A percentile compares a stretch with the other conserved stretches of the same genome.
These are phyloP conservation scores for Caenorhabditis sp. DNA, from an alignment of 2,888 invertebrate genomes.

Conservation along the genomic window DNA sequence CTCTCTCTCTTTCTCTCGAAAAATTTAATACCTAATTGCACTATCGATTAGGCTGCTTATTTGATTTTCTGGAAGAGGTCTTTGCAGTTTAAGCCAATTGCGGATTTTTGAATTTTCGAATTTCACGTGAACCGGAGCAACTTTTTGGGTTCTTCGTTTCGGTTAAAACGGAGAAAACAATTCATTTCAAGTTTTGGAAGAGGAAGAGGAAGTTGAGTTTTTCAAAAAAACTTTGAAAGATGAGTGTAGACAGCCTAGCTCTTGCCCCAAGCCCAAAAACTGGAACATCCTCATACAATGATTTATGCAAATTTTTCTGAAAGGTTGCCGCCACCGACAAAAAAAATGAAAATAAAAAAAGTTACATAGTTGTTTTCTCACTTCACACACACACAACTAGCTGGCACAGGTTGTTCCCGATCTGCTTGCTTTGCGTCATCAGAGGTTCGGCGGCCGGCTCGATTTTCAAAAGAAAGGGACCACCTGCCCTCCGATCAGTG, in stretches of 20 bases:
- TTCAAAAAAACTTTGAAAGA: background rate
- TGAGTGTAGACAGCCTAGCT: conserved; percentile 1
- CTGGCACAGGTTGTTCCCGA: conserved; percentile 1
- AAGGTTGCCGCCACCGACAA: conserved; percentile 16
- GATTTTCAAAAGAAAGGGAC: conserved; percentile 44
- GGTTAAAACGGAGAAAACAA: background rate
- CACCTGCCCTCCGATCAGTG: conserved; percentile 54
- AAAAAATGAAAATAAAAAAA: conserved; percentile 1
- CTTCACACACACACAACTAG: background rate
- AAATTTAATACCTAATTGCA: conserved; percentile 29
- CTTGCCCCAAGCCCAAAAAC: too few species aligned
- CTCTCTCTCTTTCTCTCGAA: background rate
- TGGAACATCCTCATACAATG: background rate
- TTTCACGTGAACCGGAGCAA: too few species aligned
- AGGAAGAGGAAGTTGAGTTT: background rate
- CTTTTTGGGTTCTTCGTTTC: too few species aligned
- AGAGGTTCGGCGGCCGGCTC: conserved; percentile 23
- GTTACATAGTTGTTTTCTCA: conserved; percentile 20
- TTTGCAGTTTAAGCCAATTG: too few species aligned
- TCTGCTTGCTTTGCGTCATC: conserved; percentile 32
- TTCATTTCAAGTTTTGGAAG: too few species aligned
- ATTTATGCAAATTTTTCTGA: conserved; percentile 45
- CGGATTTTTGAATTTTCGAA: conserved; percentile 20
- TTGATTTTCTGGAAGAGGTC: too few species aligned
- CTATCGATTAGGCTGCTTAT: too few species aligned